Evolutionary conservation across 2,797 vertebrate genomes (phyloP).

Genomic region (Synaphobranchus kaupii): DNA sequence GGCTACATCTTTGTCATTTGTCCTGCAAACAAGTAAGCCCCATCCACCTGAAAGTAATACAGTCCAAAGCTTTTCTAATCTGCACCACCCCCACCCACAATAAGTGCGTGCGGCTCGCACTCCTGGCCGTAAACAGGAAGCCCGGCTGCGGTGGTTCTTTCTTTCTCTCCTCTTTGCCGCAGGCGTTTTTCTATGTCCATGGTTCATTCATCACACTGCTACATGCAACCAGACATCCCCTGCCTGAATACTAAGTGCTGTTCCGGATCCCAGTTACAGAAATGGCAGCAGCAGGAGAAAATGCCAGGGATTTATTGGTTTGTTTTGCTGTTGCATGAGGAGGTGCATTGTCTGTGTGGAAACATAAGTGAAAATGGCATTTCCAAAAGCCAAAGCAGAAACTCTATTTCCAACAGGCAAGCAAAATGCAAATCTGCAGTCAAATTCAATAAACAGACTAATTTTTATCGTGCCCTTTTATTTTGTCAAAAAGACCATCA

Average conservation of each 20-base stretch:
- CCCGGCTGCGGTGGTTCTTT: neutral
- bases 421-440: neutral
- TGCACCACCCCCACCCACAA: neutral
- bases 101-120: neutral
- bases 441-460: neutral
- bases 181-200: constrained; percentile 8
- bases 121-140: constrained; percentile 28
- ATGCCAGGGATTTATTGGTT: constrained; percentile 11
- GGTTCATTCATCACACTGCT: constrained; percentile 24
- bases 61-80: neutral
- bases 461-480: neutral
- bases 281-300: neutral
- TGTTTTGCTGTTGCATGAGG: constrained; percentile 2
- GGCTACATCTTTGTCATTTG: neutral
- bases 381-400: neutral
- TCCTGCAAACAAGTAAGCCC: neutral
- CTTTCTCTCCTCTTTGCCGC: constrained; percentile 15
- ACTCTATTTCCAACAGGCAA: neutral
- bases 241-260: constrained; percentile 11
- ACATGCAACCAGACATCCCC: constrained; percentile 9
- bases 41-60: constrained; percentile 8
- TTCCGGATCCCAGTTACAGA: constrained; percentile 10
- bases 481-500: neutral
- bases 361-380: neutral
- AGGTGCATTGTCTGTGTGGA: neutral